Percentiles rank a stretch among this genome's conserved stretches.
Conservation (phyloP, 2,113 vertebrate species). For the Lampris megalopsis region DNA sequence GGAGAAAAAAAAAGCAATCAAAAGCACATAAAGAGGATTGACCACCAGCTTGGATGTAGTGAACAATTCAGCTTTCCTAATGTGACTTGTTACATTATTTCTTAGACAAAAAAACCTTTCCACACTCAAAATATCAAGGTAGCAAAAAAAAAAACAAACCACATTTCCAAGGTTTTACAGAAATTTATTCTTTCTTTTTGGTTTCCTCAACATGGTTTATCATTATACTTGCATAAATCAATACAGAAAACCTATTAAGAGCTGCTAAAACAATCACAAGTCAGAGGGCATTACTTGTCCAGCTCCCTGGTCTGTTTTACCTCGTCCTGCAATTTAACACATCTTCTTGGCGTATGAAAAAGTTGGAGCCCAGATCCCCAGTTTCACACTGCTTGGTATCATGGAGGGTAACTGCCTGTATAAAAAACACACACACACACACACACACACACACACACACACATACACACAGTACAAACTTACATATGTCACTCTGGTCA, state of each 20-base stretch:
- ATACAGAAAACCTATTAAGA: background rate
- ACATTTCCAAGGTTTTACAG: no score
- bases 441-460: constrained; percentile 6
- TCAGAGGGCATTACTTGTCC: background rate
- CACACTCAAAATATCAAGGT: no score
- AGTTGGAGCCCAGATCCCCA: constrained; percentile 94
- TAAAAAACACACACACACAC: constrained; percentile 18
- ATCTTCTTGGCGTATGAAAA: constrained; percentile 94
- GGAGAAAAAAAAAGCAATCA: no score
- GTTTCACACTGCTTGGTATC: constrained; percentile 89
- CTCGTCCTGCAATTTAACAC: constrained; percentile 87
- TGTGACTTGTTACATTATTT: no score
- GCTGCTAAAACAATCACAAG: background rate
- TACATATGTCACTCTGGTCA: no score
- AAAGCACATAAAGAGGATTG: no score
- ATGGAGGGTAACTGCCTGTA: constrained; percentile 92
- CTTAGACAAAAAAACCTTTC: no score
- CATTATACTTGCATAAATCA: background rate
- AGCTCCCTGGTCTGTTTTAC: constrained; percentile 67
- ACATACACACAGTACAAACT: constrained; percentile 10
- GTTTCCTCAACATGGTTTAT: no score
- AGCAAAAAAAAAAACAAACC: no score
- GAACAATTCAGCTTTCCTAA: no score
- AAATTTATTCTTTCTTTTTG: no score
- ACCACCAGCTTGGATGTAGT: no score